Base-by-base conservation (phyloP, 2,888 invertebrate species). In the Coelogynopora nodosa region DNA sequence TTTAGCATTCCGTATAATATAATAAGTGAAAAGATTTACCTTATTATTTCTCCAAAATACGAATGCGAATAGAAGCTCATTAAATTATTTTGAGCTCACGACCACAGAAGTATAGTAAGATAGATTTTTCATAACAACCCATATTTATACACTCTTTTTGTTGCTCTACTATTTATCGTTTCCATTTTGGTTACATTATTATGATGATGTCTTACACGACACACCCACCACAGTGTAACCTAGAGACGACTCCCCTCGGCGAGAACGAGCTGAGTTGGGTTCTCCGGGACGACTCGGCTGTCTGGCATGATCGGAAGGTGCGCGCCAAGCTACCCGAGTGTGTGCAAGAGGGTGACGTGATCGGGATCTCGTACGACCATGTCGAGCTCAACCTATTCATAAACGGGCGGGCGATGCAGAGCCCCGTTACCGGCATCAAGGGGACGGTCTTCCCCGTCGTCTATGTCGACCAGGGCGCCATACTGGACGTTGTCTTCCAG, bases 391-490 rank as follows among this genome's bases (percentile, higher is more conserved):
- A 96, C 91, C 97, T 98, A 93, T 97, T 94, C 92, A 93, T 97
- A 67, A 98, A 98, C 93, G 98, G 98, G 0, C 95, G 95, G 90
- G 94, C 95, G 90, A 93, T 96, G 90, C 95, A 96, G 90, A 94
- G 94, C 89, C 95, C 96, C 27, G 94, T 97, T 81, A 94, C 95
- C 88, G 96, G 96, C 92, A 94, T 97, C 88, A 95, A 95, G 91
- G 97, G 93, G 81, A 95, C 96, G 0, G 95, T 96, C 0, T 97
- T 95, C 93, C 98, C 98, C 30, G 95, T 95, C 30, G 94, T 98
- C 87, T 97, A 95, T 93, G 98, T 98, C 90, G 98, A 98, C 90
- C 97, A 98, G 91, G 98, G 98, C 89, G 98, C 98, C 30, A 97
- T 98, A 89, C 92, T 99, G 93, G 99, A 99, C 92, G 95, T 97